Conservation (phyloP, 1,140 invertebrate species). For the Hypothenemus hampei region DNA sequence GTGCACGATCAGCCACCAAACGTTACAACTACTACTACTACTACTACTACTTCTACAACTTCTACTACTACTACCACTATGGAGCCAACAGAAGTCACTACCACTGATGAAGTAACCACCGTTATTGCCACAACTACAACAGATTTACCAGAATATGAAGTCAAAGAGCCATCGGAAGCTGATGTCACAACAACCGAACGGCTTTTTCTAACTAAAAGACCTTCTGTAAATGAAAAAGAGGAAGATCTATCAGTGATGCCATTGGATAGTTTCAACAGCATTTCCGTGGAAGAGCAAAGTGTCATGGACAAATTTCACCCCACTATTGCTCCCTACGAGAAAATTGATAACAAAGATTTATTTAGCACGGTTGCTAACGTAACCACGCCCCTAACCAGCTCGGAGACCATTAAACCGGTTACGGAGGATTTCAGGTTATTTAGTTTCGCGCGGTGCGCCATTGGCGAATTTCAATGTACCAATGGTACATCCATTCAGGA, state of each 20-base stretch:
- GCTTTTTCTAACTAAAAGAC: constrained; percentile 32
- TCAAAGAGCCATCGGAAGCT: constrained; percentile 32
- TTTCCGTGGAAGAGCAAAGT: constrained; percentile 30
- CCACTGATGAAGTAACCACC: constrained; percentile 34
- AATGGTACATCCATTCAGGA: constrained; percentile 55
- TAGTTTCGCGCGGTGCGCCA: constrained; percentile 44
- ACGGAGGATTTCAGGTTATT: constrained; percentile 37
- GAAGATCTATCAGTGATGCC: constrained; percentile 22
- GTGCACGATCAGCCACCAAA: background rate
- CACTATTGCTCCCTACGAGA: constrained; percentile 15
- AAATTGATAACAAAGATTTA: constrained; percentile 17
- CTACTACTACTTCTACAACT: background rate
- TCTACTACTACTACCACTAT: constrained; percentile 1
- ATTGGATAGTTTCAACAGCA: constrained; percentile 32
- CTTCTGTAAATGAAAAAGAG: constrained; percentile 24
- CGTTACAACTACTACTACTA: constrained; percentile 1
- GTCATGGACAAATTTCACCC: constrained; percentile 35
- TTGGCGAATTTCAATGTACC: constrained; percentile 57
- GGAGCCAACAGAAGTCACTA: constrained; percentile 38
- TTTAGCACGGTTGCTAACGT: background rate
- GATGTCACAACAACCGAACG: constrained; percentile 37
- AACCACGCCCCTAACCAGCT: background rate
- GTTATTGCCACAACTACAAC: background rate
- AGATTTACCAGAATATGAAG: constrained; percentile 24
- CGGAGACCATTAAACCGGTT: constrained; percentile 35